These are phyloP conservation scores for Hydrolagus affinis DNA, from an alignment of 2,113 vertebrate genomes.

Conservation along the genomic window DNA sequence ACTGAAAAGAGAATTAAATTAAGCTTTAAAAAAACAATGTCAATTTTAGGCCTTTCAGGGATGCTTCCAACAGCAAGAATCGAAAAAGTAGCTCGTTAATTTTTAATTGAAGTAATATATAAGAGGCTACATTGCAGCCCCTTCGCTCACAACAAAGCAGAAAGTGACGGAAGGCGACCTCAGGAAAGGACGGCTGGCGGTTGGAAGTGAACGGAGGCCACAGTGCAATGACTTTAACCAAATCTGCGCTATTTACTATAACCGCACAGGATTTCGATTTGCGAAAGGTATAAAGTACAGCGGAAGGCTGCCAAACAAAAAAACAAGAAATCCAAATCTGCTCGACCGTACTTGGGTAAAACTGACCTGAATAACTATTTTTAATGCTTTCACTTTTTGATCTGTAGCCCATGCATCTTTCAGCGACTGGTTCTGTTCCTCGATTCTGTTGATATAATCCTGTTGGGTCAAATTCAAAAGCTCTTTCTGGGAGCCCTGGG, in stretches of 20 bases:
- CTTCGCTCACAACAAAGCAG: too few species aligned
- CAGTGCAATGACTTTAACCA: too few species aligned
- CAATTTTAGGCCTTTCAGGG: not conserved
- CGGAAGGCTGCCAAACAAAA: too few species aligned
- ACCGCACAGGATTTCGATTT: not conserved
- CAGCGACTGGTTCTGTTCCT: slow-evolving; percentile 89
- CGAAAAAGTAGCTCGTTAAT: not conserved
- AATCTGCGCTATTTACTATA: too few species aligned
- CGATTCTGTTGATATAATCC: slow-evolving; percentile 89
- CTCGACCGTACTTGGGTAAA: slow-evolving; percentile 27
- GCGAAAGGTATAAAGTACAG: not conserved
- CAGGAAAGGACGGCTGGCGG: too few species aligned
- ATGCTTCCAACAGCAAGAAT: not conserved
- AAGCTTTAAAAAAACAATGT: not conserved
- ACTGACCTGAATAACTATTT: slow-evolving; percentile 94
- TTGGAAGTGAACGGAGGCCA: too few species aligned
- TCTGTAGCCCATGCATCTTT: slow-evolving; percentile 95
- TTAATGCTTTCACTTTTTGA: slow-evolving; percentile 96
- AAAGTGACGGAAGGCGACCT: too few species aligned
- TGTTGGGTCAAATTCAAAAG: slow-evolving; percentile 92
- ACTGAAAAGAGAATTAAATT: slow-evolving; percentile 55
- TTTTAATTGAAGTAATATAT: too few species aligned
- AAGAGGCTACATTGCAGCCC: too few species aligned
- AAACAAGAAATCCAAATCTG: too few species aligned
- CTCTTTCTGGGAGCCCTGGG: slow-evolving; percentile 87